Conservation (phyloP, 2,888 invertebrate species). For the Chelonus formosanus region DNA sequence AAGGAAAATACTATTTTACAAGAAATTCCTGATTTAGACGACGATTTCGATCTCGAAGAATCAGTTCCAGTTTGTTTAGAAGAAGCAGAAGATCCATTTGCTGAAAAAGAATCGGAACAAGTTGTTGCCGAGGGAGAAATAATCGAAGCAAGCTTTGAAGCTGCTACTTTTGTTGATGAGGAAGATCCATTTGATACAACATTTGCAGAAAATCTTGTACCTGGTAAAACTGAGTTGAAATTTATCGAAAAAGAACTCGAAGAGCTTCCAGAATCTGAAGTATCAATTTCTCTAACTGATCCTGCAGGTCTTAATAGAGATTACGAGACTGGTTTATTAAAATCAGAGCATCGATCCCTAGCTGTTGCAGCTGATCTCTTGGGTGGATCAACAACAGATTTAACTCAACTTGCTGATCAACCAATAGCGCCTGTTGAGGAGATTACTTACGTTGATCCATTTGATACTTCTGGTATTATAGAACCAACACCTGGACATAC, state of each 20-base stretch:
- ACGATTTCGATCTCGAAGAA: slow-evolving; percentile 51
- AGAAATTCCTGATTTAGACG: slow-evolving; percentile 60
- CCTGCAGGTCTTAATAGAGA: slow-evolving; percentile 68
- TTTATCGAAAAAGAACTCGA: slow-evolving; percentile 72
- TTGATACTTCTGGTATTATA: slow-evolving; percentile 82
- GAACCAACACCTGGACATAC: slow-evolving; percentile 79
- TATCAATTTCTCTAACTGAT: slow-evolving; percentile 73
- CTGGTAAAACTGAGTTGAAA: slow-evolving; percentile 71
- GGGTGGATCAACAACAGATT: slow-evolving; percentile 80
- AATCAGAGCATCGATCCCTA: slow-evolving; percentile 31
- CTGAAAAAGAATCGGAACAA: slow-evolving; percentile 62
- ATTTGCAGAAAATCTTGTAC: slow-evolving; percentile 80
- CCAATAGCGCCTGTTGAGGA: slow-evolving; percentile 74
- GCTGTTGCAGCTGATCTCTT: slow-evolving; percentile 72
- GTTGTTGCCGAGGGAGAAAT: slow-evolving; percentile 56
- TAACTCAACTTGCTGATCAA: slow-evolving; percentile 74
- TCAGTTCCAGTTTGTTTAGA: slow-evolving; percentile 46
- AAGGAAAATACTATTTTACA: slow-evolving; percentile 58
- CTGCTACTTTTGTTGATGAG: slow-evolving; percentile 67
- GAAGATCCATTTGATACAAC: slow-evolving; percentile 87
- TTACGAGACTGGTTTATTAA: slow-evolving; percentile 58
- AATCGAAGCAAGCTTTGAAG: slow-evolving; percentile 58
- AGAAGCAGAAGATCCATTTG: slow-evolving; percentile 65
- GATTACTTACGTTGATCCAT: slow-evolving; percentile 79
- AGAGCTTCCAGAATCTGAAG: slow-evolving; percentile 64